Percentiles rank a stretch among this genome's conserved stretches.
Conservation (phyloP, 2,888 invertebrate genomes). For the Lypha dubia region DNA sequence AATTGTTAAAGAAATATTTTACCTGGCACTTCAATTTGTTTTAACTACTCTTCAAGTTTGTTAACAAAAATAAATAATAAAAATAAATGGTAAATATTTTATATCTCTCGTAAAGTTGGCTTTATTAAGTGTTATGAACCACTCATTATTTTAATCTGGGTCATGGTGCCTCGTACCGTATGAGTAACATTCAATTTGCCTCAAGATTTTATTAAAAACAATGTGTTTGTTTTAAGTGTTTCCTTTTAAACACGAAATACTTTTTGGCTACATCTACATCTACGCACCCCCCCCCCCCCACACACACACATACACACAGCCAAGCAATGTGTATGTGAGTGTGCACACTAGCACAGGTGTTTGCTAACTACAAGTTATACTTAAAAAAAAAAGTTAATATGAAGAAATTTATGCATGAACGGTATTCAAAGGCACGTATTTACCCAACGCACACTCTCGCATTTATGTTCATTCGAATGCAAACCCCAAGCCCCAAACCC, state of each 20-base stretch:
- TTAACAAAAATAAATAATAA: not conserved
- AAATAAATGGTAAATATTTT: not conserved
- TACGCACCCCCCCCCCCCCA: no score
- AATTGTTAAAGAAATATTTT: not conserved
- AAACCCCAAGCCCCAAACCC: no score
- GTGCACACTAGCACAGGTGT: slow-evolving; percentile 47
- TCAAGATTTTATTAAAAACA: slow-evolving; percentile 49
- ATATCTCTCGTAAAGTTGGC: not conserved
- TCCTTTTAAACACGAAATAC: not conserved
- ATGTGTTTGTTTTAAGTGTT: slow-evolving; percentile 21
- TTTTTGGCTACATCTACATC: not conserved
- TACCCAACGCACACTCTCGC: slow-evolving; percentile 20
- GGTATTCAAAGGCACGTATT: slow-evolving; percentile 53
- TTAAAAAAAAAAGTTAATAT: slow-evolving; percentile 12
- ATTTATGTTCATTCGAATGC: not conserved
- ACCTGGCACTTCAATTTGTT: not conserved
- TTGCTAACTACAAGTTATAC: slow-evolving; percentile 9
- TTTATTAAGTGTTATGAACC: slow-evolving; percentile 27
- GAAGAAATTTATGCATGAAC: slow-evolving; percentile 41
- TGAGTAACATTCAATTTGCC: slow-evolving; percentile 28
- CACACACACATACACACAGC: no score
- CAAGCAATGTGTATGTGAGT: not conserved
- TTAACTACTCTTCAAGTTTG: not conserved
- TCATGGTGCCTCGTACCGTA: slow-evolving; percentile 39
- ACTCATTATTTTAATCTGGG: slow-evolving; percentile 21